Conservation (phyloP, 2,888 invertebrate genomes). For the Idaea biselata region DNA sequence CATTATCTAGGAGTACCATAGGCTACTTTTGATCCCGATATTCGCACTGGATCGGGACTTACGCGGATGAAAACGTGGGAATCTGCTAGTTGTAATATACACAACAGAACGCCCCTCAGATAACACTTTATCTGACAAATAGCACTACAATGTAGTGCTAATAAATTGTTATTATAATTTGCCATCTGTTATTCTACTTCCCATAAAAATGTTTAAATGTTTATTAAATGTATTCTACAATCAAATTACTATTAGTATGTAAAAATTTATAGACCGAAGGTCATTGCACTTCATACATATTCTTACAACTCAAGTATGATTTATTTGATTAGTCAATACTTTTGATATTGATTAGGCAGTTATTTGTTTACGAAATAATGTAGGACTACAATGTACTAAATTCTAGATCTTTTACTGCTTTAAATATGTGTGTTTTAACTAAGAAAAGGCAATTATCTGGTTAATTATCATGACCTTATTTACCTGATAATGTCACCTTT, state of each 20-base stretch:
- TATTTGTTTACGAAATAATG: no score
- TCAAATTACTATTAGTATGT: neutral
- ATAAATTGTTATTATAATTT: neutral
- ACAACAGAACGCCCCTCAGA: neutral
- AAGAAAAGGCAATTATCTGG: neutral
- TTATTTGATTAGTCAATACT: no score
- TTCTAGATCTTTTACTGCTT: neutral
- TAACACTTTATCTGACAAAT: neutral
- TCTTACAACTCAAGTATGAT: neutral
- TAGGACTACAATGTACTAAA: neutral
- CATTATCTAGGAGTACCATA: no score
- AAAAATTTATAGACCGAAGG: neutral
- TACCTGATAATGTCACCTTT: neutral
- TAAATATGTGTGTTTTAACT: neutral
- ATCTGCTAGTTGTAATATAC: neutral
- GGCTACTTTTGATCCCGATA: no score
- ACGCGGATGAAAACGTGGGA: no score
- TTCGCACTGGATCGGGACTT: no score
- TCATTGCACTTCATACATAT: neutral
- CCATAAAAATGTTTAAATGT: neutral
- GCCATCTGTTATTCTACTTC: neutral
- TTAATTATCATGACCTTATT: conserved; percentile 4
- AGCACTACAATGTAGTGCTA: neutral
- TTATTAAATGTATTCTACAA: neutral
- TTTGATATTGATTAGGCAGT: no score